A percentile compares a stretch with the other conserved stretches of the same genome.
These are phyloP conservation scores for Phrynocephalus versicolor DNA, from an alignment of 2,113 vertebrate genomes.

Conservation along the genomic window DNA sequence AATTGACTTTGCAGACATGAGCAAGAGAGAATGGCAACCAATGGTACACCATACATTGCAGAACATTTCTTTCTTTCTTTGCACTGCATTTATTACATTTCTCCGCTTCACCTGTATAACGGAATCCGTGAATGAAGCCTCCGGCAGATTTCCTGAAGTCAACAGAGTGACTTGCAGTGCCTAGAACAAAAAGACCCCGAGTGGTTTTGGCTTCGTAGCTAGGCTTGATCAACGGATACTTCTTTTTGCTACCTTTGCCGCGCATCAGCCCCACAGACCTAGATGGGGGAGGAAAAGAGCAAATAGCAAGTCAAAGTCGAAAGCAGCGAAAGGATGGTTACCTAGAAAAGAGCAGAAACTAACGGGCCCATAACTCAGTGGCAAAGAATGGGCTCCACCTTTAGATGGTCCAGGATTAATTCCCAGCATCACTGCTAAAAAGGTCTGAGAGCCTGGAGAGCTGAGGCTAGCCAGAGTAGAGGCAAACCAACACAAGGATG, in stretches of 20 bases:
- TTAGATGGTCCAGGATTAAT: neutral
- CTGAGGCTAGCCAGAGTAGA: neutral
- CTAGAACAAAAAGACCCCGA: slow-evolving; percentile 88
- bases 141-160: slow-evolving; percentile 93
- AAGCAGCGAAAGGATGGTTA: neutral
- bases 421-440: neutral
- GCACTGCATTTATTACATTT: neutral
- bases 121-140: slow-evolving; percentile 95
- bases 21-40: neutral
- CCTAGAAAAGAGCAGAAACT: neutral
- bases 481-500: too few relatives aligned
- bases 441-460: neutral
- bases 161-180: slow-evolving; percentile 89
- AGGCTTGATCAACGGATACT: slow-evolving; percentile 86
- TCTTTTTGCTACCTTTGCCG: slow-evolving; percentile 79
- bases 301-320: slow-evolving; percentile 21
- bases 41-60: neutral
- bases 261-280: slow-evolving; percentile 81
- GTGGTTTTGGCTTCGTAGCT: slow-evolving; percentile 88
- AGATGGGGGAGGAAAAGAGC: slow-evolving; percentile 7
- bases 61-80: neutral
- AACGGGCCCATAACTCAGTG: neutral
- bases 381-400: neutral
- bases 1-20: neutral
- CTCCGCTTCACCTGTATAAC: slow-evolving; percentile 89